Percentiles rank a stretch among this genome's conserved stretches.
phyloP scores from a whole-genome alignment of 2,797 vertebrate species.

The Anomalospiza imberbis region DNA sequence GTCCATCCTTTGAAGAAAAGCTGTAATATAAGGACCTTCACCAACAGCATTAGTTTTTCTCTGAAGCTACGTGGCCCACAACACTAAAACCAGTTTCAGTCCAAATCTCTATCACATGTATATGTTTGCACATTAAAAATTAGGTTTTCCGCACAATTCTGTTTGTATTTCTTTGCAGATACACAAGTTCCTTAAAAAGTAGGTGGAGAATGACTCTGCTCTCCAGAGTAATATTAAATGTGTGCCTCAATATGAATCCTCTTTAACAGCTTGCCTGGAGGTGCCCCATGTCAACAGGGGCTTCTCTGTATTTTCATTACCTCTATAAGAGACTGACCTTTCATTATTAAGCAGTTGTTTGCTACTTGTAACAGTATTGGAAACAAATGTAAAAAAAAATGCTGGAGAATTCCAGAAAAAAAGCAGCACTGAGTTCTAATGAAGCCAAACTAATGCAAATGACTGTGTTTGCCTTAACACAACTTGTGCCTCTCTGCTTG shows the following conservation, averaged over 20 bases:
- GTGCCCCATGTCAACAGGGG: background rate
- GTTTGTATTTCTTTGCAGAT: background rate
- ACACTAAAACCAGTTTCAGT: background rate
- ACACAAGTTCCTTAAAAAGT: background rate
- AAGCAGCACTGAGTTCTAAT: background rate
- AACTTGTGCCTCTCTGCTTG: background rate
- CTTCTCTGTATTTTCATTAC: background rate
- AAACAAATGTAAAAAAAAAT: background rate
- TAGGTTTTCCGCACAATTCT: background rate
- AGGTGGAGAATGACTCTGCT: background rate
- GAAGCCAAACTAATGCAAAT: background rate
- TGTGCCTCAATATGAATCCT: background rate
- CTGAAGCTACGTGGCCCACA: background rate
- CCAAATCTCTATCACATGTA: background rate
- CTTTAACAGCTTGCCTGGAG: background rate
- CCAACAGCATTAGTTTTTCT: background rate
- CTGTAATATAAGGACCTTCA: background rate
- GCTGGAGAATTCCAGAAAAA: background rate
- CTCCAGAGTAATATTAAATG: background rate
- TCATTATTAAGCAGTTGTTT: background rate
- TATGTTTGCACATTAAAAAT: background rate
- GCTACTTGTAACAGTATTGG: background rate
- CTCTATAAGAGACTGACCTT: background rate
- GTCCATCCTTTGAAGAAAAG: background rate
- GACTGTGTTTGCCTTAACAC: background rate